phyloP scores from a whole-genome alignment of 2,113 vertebrate species.

The Myrmecobius fasciatus region DNA sequence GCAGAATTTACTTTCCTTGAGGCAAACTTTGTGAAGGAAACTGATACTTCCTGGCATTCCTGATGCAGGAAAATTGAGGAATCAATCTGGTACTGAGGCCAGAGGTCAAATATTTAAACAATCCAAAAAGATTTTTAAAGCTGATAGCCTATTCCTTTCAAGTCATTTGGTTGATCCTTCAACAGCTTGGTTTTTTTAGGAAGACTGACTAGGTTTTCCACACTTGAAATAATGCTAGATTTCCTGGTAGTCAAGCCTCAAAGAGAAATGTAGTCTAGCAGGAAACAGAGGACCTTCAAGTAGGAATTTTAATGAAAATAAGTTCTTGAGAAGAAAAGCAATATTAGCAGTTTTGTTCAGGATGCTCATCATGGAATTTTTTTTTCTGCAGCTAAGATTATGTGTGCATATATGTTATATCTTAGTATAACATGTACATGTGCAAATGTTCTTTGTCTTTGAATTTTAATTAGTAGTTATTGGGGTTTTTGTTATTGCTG shows the following conservation, averaged over 20 bases:
- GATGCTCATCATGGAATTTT: background rate
- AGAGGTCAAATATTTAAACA: slow-evolving; percentile 62
- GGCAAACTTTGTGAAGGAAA: slow-evolving; percentile 23
- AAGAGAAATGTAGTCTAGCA: slow-evolving; percentile 13
- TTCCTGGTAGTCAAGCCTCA: slow-evolving; percentile 61
- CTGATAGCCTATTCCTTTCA: slow-evolving; percentile 42
- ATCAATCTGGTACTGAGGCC: slow-evolving; percentile 1
- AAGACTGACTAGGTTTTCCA: slow-evolving; percentile 29
- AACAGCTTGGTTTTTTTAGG: background rate
- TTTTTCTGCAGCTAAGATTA: background rate
- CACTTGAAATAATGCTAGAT: slow-evolving; percentile 67
- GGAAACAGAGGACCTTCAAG: background rate
- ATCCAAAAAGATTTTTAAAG: slow-evolving; percentile 57
- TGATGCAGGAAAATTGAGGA: slow-evolving; percentile 50
- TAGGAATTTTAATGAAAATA: slow-evolving; percentile 32
- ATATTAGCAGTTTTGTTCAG: background rate
- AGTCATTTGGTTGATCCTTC: slow-evolving; percentile 52
- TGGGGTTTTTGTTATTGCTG: too few species aligned
- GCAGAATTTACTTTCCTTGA: slow-evolving; percentile 20
- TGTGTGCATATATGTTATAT: background rate
- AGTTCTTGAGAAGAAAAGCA: slow-evolving; percentile 25
- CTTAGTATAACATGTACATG: too few species aligned
- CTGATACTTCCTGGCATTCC: background rate
- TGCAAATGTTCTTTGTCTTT: background rate
- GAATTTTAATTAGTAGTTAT: background rate